These are phyloP conservation scores for Pollachius pollachius DNA, from an alignment of 2,113 vertebrate species.

Conservation along the genomic window DNA sequence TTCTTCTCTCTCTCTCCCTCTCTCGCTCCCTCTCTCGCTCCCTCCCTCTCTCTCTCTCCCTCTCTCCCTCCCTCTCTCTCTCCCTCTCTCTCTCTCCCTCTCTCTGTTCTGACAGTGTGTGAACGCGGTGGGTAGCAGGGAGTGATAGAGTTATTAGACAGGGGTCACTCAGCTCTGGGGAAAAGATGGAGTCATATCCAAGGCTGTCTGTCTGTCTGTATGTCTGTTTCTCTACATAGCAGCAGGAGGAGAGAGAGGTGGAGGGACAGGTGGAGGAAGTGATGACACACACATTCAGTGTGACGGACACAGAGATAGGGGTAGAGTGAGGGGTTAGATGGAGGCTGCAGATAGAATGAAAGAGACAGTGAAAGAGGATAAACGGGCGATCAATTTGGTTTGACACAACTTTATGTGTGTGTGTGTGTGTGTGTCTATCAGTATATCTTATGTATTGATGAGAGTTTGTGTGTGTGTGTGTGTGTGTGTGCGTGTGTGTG, in stretches of 20 bases:
- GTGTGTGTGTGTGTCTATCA: background rate
- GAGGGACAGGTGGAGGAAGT: background rate
- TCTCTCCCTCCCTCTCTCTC: background rate
- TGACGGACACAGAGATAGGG: background rate
- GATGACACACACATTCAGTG: no score
- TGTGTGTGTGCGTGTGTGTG: background rate
- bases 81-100: background rate
- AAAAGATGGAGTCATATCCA: background rate
- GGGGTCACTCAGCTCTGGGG: slow-evolving; percentile 17
- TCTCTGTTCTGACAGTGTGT: slow-evolving; percentile 12
- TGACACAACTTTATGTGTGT: background rate
- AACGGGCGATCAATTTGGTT: no score
- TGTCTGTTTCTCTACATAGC: background rate
- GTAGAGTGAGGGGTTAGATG: background rate
- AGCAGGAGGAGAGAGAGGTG: background rate
- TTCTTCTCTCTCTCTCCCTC: slow-evolving; percentile 7
- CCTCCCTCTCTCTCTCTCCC: no score
- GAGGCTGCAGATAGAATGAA: background rate
- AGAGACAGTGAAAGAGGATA: background rate
- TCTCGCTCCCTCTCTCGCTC: background rate
- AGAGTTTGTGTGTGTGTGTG: slow-evolving; percentile 4
- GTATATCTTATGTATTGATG: background rate
- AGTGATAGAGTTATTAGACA: slow-evolving; percentile 19
- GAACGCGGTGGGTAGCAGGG: slow-evolving; percentile 15
- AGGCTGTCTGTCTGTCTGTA: background rate